Conservation (phyloP, 2,797 vertebrate genomes). For the Phaenicophaeus curvirostris region DNA sequence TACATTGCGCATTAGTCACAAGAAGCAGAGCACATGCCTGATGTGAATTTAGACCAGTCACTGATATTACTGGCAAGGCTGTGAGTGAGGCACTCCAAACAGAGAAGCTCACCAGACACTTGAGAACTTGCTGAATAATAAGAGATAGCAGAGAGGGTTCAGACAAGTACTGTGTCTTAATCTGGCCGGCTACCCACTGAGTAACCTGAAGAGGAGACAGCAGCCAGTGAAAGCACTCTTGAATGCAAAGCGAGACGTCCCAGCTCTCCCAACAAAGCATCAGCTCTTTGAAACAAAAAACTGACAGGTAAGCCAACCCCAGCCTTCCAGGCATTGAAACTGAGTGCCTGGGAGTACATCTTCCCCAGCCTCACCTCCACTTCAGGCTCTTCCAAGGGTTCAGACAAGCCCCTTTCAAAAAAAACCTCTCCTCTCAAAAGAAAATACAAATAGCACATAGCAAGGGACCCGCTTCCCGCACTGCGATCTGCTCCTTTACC, state of each 20-base stretch:
- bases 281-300: constrained; percentile 62
- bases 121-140: constrained; percentile 42
- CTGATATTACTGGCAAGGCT: constrained; percentile 31
- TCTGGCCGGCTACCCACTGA: not conserved
- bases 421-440: not conserved
- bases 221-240: constrained; percentile 50
- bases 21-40: not conserved
- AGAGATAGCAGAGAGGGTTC: constrained; percentile 12
- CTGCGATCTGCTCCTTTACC: not conserved
- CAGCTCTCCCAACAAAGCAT: constrained; percentile 44
- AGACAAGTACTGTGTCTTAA: constrained; percentile 4
- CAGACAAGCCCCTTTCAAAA: not conserved
- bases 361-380: not conserved
- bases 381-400: not conserved
- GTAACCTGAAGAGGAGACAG: not conserved
- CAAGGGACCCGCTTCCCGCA: not conserved
- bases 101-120: not conserved
- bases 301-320: not conserved
- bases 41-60: constrained; percentile 35
- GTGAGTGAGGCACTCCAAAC: not conserved
- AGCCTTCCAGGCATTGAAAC: constrained; percentile 35
- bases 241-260: constrained; percentile 18
- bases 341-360: constrained; percentile 16
- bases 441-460: not conserved
- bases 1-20: constrained; percentile 7